phyloP scores from a whole-genome alignment of 2,888 invertebrate species.

The Acanthoscelides obtectus region DNA sequence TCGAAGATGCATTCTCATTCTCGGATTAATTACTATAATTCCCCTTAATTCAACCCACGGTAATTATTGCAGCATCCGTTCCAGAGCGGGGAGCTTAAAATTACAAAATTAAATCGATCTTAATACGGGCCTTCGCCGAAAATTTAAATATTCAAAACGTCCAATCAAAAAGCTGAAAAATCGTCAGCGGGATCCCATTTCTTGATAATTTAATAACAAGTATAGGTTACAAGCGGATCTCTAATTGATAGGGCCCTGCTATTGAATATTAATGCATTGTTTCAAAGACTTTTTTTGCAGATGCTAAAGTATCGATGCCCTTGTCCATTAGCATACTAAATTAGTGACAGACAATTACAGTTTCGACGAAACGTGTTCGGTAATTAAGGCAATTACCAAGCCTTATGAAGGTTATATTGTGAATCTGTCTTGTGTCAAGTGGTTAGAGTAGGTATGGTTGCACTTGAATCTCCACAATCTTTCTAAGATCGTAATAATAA shows the following conservation, averaged over 20 bases:
- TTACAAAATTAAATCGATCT: constrained; percentile 5
- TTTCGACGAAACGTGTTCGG: neutral
- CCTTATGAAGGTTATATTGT: neutral
- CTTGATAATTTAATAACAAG: constrained; percentile 37
- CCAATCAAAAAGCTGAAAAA: constrained; percentile 6
- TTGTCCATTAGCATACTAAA: neutral
- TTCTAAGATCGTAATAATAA: too few relatives aligned
- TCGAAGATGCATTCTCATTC: neutral
- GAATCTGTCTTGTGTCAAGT: neutral
- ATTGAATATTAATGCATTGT: constrained; percentile 33
- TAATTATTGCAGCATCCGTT: neutral
- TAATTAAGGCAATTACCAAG: neutral
- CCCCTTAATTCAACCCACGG: neutral
- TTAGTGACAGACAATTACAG: neutral
- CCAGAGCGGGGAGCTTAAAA: constrained; percentile 3
- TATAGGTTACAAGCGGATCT: constrained; percentile 33
- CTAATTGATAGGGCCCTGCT: constrained; percentile 35
- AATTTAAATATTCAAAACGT: constrained; percentile 7
- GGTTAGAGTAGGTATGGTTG: too few relatives aligned
- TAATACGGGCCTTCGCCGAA: constrained; percentile 4
- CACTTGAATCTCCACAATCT: too few relatives aligned
- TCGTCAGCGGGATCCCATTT: constrained; percentile 13
- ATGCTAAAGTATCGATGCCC: constrained; percentile 1
- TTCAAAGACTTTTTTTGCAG: constrained; percentile 15
- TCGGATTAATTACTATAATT: neutral